Base-by-base conservation (phyloP, 2,888 invertebrate genomes). In the Sthenelais limicola region DNA sequence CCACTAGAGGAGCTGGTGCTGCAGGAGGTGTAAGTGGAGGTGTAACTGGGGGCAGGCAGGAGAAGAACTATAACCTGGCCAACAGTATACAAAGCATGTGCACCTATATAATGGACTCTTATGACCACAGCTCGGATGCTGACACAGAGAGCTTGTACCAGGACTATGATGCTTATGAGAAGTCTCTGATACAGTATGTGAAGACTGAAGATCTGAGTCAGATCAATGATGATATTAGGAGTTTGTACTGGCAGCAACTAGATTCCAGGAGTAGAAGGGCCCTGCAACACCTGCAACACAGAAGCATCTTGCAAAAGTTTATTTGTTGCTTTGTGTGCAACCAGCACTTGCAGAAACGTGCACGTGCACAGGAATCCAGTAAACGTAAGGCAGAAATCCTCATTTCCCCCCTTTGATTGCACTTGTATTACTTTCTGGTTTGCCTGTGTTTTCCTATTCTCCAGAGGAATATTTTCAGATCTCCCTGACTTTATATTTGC, bases 321-420 rank as follows among this genome's bases (percentile, higher is more conserved):
- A 47, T 67, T 26, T 67, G 69, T 52, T 74, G 74, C 69, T 74
- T 72, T 28, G 30, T 68, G n/a, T 73, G 73, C 32, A 49, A 67
- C 30, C 48, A 33, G 12, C 73, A 67, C 3, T 15, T 35, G 30
- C 9, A 30, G 7, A 18, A 52, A 1, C 32, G 48, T 3, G 38
- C 72, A 33, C n/a, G n/a, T n/a, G n/a, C n/a, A n/a, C n/a, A n/a
- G n/a, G n/a, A n/a, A n/a, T n/a, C n/a, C n/a, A n/a, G n/a, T n/a
- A n/a, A n/a, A n/a, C n/a, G n/a, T n/a, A n/a, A n/a, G n/a, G n/a
- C n/a, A n/a, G n/a, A n/a, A n/a, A n/a, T n/a, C n/a, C n/a, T n/a
- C n/a, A n/a, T n/a, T n/a, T n/a, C n/a, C n/a, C n/a, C n/a, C n/a
- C n/a, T n/a, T n/a, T n/a, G n/a, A n/a, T n/a, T n/a, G n/a, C n/a